Base-by-base conservation (phyloP, 2,113 vertebrate species). In the Dipodomys spectabilis region DNA sequence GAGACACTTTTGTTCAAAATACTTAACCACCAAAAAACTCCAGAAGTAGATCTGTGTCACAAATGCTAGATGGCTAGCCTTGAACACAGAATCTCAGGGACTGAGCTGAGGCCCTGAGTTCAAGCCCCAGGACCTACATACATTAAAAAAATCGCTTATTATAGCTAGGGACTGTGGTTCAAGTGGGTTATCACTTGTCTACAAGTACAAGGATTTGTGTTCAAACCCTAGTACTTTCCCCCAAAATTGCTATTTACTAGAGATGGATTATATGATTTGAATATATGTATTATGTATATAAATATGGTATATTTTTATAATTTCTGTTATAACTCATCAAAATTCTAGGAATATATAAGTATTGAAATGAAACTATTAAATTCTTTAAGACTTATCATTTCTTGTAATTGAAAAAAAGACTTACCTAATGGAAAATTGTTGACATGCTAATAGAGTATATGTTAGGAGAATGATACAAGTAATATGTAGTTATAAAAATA, bases 321-420 rank as follows among this genome's bases (percentile, higher is more conserved):
- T 94, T 94, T 83, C 3, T 87, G 0, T 72, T 6, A 62, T 77
- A 78, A 90, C 81, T 88, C 92, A 87, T 89, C 32, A 88, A 73
- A 85, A 92, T 91, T 85, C 18, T 83, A 83, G n/a, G 60, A 93
- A 71, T 94, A 13, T 3, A 23, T 64, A 25, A 88, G 7, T 2
- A 75, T 10, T 78, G 8, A 64, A 89, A 82, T 27, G 69, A 78
- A 82, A 7, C 11, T 45, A 8, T 84, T 89, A 69, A 92, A 20
- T 7, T 86, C 10, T 86, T 92, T 95, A 67, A 82, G 35, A 82
- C 45, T 86, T 95, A 18, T 85, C 1, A 60, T 35, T 65, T 82
- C 94, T 67, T 83, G 72, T 68, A 62, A 39, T 90, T 44, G 16
- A 79, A 81, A 85, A 85, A 85, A 65, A 84, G 23, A 73, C 27